Evolutionary conservation across 2,797 vertebrate genomes (phyloP).

Genomic region (Florisuga fusca): DNA sequence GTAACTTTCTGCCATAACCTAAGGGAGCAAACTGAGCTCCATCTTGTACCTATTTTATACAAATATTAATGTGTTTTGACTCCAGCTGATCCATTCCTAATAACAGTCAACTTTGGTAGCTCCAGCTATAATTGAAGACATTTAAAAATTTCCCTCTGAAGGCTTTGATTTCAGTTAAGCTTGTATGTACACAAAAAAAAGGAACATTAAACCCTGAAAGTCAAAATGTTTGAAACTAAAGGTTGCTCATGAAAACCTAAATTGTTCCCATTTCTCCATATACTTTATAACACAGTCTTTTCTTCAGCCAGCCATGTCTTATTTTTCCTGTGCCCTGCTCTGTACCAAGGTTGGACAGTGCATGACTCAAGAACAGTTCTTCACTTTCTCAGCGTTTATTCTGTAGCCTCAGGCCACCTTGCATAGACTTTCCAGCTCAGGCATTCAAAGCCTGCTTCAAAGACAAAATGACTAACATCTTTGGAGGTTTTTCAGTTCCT

Average conservation of each 20-base stretch:
- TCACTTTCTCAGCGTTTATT: slow-evolving; percentile 14
- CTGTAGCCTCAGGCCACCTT: not conserved
- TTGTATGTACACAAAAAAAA: not conserved
- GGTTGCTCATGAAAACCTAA: not conserved
- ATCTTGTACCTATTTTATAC: not conserved
- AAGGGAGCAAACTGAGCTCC: slow-evolving; percentile 28
- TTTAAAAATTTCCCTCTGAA: slow-evolving; percentile 43
- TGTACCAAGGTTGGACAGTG: not conserved
- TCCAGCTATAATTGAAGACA: slow-evolving; percentile 44
- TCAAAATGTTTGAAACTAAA: not conserved
- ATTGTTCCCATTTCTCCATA: not conserved
- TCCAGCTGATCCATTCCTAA: slow-evolving; percentile 47
- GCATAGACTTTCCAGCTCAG: not conserved
- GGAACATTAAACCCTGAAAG: not conserved
- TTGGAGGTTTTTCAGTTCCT: not conserved
- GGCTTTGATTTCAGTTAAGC: slow-evolving; percentile 35
- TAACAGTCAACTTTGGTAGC: slow-evolving; percentile 28
- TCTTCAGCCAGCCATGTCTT: not conserved
- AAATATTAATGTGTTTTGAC: slow-evolving; percentile 33
- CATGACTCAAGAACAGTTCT: slow-evolving; percentile 23
- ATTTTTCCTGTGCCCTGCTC: not conserved
- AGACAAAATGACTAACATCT: not conserved
- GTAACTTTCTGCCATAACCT: slow-evolving; percentile 19
- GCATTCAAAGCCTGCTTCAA: not conserved
- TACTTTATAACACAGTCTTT: not conserved